phyloP scores from a whole-genome alignment of 53 echinoderm and acorn worm genomes.

The Hippasteria phrygiana region DNA sequence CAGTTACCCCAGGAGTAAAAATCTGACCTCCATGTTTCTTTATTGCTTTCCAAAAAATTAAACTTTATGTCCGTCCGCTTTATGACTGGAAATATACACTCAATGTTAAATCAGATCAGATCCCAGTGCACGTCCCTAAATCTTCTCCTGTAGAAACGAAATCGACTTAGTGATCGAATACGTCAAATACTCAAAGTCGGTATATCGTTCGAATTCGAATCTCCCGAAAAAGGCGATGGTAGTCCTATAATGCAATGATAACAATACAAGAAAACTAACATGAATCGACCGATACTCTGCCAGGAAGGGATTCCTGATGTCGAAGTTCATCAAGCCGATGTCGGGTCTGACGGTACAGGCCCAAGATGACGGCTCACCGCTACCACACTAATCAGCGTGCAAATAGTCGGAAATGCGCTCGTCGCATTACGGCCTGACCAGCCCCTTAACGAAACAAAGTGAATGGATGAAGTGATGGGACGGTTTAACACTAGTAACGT shows the following conservation, averaged over 20 bases:
- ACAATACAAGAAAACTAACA: background rate
- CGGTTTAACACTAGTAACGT: constrained; percentile 53
- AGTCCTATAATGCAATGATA: background rate
- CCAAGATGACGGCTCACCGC: background rate
- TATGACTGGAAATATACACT: too few relatives aligned
- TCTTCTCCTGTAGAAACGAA: too few relatives aligned
- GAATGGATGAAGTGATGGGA: constrained; percentile 18
- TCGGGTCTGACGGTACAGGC: background rate
- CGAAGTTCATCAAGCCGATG: background rate
- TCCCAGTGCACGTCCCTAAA: too few relatives aligned
- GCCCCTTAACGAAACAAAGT: constrained; percentile 46
- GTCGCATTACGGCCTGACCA: constrained; percentile 33
- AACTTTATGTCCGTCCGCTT: too few relatives aligned
- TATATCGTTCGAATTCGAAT: too few relatives aligned
- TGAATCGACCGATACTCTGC: background rate
- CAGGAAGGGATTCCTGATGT: background rate
- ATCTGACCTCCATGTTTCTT: too few relatives aligned
- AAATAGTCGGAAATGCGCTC: constrained; percentile 48
- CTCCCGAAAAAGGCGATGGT: too few relatives aligned
- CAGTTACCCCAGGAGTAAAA: too few relatives aligned
- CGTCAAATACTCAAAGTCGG: too few relatives aligned
- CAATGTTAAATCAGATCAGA: too few relatives aligned
- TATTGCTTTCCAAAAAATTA: too few relatives aligned
- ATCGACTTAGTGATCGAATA: too few relatives aligned
- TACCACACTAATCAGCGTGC: constrained; percentile 26